Conservation (phyloP, 2,888 invertebrate genomes). For the Epirrita christyi region DNA sequence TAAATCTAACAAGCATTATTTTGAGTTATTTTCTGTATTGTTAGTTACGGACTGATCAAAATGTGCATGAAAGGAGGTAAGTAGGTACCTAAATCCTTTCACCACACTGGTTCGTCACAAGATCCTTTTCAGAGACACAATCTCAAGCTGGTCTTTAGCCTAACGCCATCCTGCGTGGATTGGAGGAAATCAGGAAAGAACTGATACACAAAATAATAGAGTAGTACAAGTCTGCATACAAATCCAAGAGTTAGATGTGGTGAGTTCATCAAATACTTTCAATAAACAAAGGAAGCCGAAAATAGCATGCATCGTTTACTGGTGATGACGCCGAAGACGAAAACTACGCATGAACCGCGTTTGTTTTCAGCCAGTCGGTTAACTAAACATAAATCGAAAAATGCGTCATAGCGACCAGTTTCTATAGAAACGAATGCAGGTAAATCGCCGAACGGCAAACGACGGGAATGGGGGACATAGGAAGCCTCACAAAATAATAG, state of each 20-base stretch:
- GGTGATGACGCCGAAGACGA: constrained; percentile 49
- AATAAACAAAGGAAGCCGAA: constrained; percentile 55
- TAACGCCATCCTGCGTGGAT: no score
- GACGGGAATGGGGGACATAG: neutral
- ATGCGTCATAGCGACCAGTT: constrained; percentile 2
- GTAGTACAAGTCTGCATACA: neutral
- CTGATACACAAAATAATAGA: neutral
- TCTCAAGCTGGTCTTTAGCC: no score
- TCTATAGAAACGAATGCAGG: neutral
- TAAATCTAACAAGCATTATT: neutral
- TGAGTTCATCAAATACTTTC: constrained; percentile 37
- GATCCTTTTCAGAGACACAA: no score
- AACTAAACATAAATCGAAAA: constrained; percentile 34
- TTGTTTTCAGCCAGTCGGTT: constrained; percentile 50
- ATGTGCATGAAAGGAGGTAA: no score
- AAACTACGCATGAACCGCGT: constrained; percentile 58
- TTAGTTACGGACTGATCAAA: no score
- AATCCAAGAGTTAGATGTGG: constrained; percentile 6
- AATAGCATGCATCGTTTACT: constrained; percentile 49
- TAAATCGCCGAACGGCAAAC: neutral
- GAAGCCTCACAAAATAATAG: neutral
- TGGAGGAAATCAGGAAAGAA: no score
- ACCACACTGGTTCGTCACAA: no score
- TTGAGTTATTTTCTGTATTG: no score
- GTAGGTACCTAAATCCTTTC: no score